Base-by-base conservation (phyloP, 2,113 vertebrate genomes). In the Nycticryphes semicollaris region DNA sequence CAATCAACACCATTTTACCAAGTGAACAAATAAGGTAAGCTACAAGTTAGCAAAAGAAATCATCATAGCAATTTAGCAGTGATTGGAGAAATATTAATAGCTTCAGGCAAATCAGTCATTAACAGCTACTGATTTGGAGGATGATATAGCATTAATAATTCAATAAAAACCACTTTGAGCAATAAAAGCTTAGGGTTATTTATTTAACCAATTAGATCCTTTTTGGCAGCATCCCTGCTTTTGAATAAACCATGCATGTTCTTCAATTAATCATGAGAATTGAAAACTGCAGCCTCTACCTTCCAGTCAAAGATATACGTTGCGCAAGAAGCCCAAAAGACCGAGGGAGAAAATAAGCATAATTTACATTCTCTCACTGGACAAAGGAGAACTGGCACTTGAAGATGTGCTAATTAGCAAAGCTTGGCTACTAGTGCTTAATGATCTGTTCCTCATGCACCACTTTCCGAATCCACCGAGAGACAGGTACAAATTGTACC, bases 141-240 rank as follows among this genome's bases (percentile, higher is more conserved):
- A 48, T 79, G 85, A 94, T 76, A 86, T 7, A 64, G 41, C 74
- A 96, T 97, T 90, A 98, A 97, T 94, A 98, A 97, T 97, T 97
- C 92, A 97, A 76, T 84, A 84, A 92, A 97, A 92, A 90, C 73
- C 48, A 74, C 88, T 94, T 37, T 67, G 56, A 96, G 93, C 96
- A 92, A 54, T 87, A 94, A 96, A 96, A 97, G 45, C 91, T 95
- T 51, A 4, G 45, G 39, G 91, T 97, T 98, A 97, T 98, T 98
- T 97, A 97, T 98, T 97, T 97, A 97, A 93, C 74, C 85, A 97
- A 96, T 98, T 98, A 97, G 95, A 94, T 88, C 37, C 50, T 4
- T 93, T 92, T 96, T 89, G 96, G 96, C 93, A 95, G 89, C 73
- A 95, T 83, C 53, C 21, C 60, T 84, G 69, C 94, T 97, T 96